A percentile compares a stretch with the other conserved stretches of the same genome.
Evolutionary conservation across 1,140 invertebrate species (phyloP).

Genomic region (Branchinecta lindahli): DNA sequence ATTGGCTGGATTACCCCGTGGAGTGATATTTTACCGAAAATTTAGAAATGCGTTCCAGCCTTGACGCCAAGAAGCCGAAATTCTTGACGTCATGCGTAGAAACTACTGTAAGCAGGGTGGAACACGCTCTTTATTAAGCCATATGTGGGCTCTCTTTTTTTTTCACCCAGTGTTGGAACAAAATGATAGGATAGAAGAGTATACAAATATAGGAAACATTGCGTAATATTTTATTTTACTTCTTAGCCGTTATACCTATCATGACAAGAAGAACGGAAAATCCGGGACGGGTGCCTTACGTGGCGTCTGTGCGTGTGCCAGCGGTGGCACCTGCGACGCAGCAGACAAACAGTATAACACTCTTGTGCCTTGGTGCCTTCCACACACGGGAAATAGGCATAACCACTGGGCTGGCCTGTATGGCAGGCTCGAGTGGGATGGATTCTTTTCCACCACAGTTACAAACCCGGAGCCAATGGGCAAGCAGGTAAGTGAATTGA

Average conservation of each 20-base stretch:
- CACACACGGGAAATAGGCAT: constrained; percentile 70
- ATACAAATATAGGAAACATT: no score
- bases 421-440: constrained; percentile 65
- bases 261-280: constrained; percentile 51
- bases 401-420: constrained; percentile 66
- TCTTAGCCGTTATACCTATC: constrained; percentile 46
- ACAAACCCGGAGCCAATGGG: constrained; percentile 78
- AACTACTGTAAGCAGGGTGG: no score
- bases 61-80: no score
- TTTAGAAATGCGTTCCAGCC: no score
- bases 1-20: no score
- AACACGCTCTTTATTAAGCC: no score
- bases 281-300: constrained; percentile 40
- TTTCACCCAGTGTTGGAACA: no score
- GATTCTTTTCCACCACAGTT: constrained; percentile 66
- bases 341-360: constrained; percentile 65
- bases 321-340: constrained; percentile 45
- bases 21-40: no score
- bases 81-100: no score
- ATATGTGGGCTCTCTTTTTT: no score
- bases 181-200: no score
- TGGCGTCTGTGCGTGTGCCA: constrained; percentile 64
- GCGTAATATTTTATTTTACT: constrained; percentile 12
- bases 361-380: constrained; percentile 75
- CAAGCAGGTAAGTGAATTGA: constrained; percentile 46